Base-by-base conservation (phyloP, 2,888 invertebrate species). In the Sycophila texana region DNA sequence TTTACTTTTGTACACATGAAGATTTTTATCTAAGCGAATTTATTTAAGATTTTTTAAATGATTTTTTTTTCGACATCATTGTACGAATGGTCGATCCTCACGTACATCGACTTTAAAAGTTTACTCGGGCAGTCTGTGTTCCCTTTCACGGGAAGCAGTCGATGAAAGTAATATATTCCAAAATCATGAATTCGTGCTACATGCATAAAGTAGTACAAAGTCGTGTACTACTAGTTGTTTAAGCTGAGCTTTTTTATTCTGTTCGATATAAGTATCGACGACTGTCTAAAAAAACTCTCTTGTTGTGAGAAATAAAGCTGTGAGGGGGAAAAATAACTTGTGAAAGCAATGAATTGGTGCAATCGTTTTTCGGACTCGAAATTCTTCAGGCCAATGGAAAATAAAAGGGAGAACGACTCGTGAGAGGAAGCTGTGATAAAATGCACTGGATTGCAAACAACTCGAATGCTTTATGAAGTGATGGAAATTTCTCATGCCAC, bases 391-490 rank as follows among this genome's bases (percentile, higher is more conserved):
- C 70, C 30, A 58, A 51, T 57, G 67, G 61, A 60, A 74, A 67
- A 13, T 49, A 58, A 39, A 39, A 39, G 10, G 39, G 39, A 10
- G 39, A 39, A 75, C 30, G 49, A 79, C 79, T 81, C 82, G 75
- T 80, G 66, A 81, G 26, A 83, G 83, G 79, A 81, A 79, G 72
- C 84, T 85, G 84, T 85, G 84, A 85, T 85, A 81, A 67, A 72
- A 39, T 49, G 47, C 60, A 65, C 63, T 74, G 16, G 47, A 57
- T 22, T 57, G 26, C 30, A 77, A 20, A 66, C 47, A 53, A 77
- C 30, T 67, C n/a, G 4, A 61, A 72, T 65, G 13, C 30, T 51
- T 39, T 13, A 67, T 7, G 16, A 30, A 30, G 20, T 66, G 66
- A 71, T 26, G 66, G 49, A 76, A 51, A 63, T 18, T 49, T 58